Evolutionary conservation across 2,113 vertebrate species (phyloP).

Genomic region (Montifringilla adamsi): DNA sequence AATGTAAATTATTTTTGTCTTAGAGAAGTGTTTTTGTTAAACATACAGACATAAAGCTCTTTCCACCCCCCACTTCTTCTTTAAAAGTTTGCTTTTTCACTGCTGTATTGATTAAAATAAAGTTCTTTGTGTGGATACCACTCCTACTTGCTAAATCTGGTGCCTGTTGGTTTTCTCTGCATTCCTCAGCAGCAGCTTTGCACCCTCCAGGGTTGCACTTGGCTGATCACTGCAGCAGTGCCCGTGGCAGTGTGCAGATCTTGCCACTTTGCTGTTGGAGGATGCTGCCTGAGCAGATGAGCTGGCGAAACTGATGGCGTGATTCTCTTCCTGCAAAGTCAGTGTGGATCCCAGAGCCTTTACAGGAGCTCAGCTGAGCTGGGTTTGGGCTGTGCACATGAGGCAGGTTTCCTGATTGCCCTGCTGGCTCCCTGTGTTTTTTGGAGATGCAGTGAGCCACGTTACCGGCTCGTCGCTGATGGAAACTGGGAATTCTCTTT

Average conservation of each 20-base stretch:
- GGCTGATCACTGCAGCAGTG: background rate
- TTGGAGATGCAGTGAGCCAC: background rate
- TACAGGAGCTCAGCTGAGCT: background rate
- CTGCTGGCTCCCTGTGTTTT: background rate
- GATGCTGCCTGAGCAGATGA: background rate
- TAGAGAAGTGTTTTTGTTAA: constrained; percentile 20
- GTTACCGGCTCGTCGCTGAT: background rate
- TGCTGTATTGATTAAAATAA: constrained; percentile 50
- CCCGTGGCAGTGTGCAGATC: background rate
- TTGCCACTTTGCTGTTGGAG: background rate
- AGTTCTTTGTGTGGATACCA: constrained; percentile 11
- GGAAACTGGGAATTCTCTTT: background rate
- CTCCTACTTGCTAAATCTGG: background rate
- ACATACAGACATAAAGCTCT: background rate
- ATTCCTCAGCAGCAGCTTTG: background rate
- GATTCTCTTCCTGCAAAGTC: background rate
- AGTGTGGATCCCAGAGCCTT: background rate
- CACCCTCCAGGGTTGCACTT: background rate
- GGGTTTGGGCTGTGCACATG: background rate
- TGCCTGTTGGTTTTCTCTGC: background rate
- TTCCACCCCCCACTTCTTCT: background rate
- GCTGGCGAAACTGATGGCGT: background rate
- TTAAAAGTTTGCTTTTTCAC: constrained; percentile 22
- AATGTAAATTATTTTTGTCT: constrained; percentile 25
- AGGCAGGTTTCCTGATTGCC: background rate